phyloP scores from a whole-genome alignment of 2,113 vertebrate species.

The Heterotis niloticus region DNA sequence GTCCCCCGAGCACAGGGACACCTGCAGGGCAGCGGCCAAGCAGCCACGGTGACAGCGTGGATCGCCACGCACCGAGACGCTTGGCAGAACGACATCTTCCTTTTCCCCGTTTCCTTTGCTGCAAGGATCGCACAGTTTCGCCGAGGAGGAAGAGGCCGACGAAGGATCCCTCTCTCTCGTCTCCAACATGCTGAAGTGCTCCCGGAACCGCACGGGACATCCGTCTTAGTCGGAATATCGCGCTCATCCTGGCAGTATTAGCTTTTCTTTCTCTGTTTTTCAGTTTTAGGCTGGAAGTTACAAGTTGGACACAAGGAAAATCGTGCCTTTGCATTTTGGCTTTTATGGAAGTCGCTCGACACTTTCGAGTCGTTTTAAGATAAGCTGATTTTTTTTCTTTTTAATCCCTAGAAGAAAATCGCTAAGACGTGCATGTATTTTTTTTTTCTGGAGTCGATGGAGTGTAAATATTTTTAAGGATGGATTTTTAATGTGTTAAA shows the following conservation, averaged over 20 bases:
- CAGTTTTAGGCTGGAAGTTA: slow-evolving; percentile 39
- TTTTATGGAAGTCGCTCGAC: slow-evolving; percentile 31
- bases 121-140: slow-evolving; percentile 51
- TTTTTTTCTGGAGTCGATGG: slow-evolving; percentile 21
- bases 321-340: slow-evolving; percentile 35
- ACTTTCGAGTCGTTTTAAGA: slow-evolving; percentile 24
- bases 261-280: slow-evolving; percentile 21
- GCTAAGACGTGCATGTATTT: neutral
- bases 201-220: slow-evolving; percentile 58
- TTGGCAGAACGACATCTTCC: neutral
- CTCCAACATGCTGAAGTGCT: slow-evolving; percentile 54
- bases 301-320: neutral
- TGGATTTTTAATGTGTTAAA: slow-evolving; percentile 27
- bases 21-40: slow-evolving; percentile 2
- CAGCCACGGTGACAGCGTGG: slow-evolving; percentile 40
- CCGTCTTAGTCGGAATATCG: slow-evolving; percentile 35
- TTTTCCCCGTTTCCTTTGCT: slow-evolving; percentile 32
- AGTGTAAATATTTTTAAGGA: neutral
- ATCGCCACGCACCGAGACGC: too few relatives aligned
- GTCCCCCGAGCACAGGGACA: slow-evolving; percentile 31
- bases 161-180: slow-evolving; percentile 48
- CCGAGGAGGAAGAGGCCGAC: neutral
- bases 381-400: too few relatives aligned
- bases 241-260: slow-evolving; percentile 24
- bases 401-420: too few relatives aligned